Evolutionary conservation across 2,113 vertebrate genomes (phyloP), one percentile per base, ranked within the genome.

Genomic region (Heterotilapia buettikoferi): DNA sequence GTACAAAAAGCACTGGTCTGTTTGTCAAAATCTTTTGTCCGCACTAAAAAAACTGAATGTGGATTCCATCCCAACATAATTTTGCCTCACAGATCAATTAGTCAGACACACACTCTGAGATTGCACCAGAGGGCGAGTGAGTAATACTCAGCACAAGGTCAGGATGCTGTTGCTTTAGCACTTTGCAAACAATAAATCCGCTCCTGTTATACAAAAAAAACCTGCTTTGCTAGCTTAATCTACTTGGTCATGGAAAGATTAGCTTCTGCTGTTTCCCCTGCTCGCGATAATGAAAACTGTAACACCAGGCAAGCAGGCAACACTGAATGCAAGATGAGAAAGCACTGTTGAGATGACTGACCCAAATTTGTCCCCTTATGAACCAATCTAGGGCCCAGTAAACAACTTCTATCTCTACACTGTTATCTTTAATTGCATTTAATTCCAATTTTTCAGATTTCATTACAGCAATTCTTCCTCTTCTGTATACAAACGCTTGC

Each of bases 191-290:
- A 90, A 92, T 90, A 89, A 94, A 84, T 87, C 81, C 40, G 29
- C 85, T 81, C 61, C 81, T 87, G 85, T 88, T 88, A 68, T 87
- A 68, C 40, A 88, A 82, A 88, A 86, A 76, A 85, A 45, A 2
- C 0, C 4, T 83, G 88, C 83, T 85, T 54, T 73, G 76, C 85
- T 71, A 61, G 84, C 68, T 85, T 91, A 82, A 93, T 93, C 80
- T 87, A 50, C 83, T 91, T 88, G 90, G 90, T 91, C 90, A 90
- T 89, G 85, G 88, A 87, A 63, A 92, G 89, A 93, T 93, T 90
- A 93, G 88, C 86, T 86, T 90, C 71, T 84, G 86, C 88, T 83
- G 56, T 85, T 31, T 83, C 81, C 40, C 21, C 68, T 61, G 80
- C 36, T 45, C 26, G 5, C n/a, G 29, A 91, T 91, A 90, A 93